A percentile compares a stretch with the other conserved stretches of the same genome.
Conservation (phyloP, 2,113 vertebrate genomes). For the Sturnus vulgaris region DNA sequence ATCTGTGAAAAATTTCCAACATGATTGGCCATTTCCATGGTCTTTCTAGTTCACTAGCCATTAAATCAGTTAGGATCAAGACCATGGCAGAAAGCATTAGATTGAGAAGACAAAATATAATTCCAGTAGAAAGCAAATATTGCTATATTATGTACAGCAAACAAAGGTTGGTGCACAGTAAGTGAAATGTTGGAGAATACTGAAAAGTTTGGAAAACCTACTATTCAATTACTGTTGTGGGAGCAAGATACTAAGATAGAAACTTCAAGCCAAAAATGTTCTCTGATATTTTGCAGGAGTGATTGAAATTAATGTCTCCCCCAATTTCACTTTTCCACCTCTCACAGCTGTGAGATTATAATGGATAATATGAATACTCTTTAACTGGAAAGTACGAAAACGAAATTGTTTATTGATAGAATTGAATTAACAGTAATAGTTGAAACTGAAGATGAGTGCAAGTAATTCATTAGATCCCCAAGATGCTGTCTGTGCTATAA, state of each 20-base stretch:
- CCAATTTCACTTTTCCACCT: background rate
- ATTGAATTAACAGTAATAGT: background rate
- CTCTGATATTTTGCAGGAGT: background rate
- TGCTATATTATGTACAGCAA: background rate
- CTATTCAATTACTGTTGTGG: background rate
- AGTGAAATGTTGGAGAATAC: background rate
- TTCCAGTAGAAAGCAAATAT: background rate
- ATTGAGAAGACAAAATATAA: background rate
- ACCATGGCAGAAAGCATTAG: background rate
- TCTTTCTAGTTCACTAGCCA: background rate
- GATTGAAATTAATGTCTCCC: background rate
- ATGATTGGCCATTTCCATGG: background rate
- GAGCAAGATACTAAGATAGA: background rate
- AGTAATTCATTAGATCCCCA: background rate
- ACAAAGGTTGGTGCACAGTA: background rate
- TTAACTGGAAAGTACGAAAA: background rate
- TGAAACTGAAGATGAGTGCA: background rate
- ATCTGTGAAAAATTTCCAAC: background rate
- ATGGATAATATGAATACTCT: background rate
- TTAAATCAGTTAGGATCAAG: background rate
- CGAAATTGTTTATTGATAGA: background rate
- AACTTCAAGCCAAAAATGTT: background rate
- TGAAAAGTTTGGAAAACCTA: background rate
- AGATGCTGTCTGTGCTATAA: background rate
- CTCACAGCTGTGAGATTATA: background rate